Evolutionary conservation across 2,888 invertebrate genomes (phyloP).

Genomic region (Choristoneura rosaceana): DNA sequence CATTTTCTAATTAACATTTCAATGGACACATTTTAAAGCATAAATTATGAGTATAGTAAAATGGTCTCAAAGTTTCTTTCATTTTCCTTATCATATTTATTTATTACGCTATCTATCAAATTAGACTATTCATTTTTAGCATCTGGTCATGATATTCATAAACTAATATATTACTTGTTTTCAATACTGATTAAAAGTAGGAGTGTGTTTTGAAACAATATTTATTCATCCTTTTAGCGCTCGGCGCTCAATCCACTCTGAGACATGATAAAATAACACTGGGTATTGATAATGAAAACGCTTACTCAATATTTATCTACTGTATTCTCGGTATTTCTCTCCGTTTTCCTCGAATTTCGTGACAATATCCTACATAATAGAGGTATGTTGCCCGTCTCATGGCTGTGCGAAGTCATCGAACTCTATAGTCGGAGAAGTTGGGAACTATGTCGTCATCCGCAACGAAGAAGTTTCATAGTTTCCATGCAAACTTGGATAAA

Average conservation of each 20-base stretch:
- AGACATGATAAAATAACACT: slow-evolving; percentile 36
- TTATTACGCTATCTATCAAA: too few relatives aligned
- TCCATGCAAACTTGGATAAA: background rate
- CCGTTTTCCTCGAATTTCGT: slow-evolving; percentile 59
- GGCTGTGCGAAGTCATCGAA: slow-evolving; percentile 57
- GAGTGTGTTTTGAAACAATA: slow-evolving; percentile 13
- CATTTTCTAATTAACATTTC: slow-evolving; percentile 1
- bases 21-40: background rate
- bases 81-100: too few relatives aligned
- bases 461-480: slow-evolving; percentile 3
- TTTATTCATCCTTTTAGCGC: slow-evolving; percentile 14
- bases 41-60: background rate
- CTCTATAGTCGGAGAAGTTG: slow-evolving; percentile 47
- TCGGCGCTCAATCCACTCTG: slow-evolving; percentile 46
- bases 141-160: background rate
- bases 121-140: too few relatives aligned
- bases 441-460: slow-evolving; percentile 34
- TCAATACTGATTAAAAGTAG: background rate
- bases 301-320: slow-evolving; percentile 54
- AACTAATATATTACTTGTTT: background rate
- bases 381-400: slow-evolving; percentile 47
- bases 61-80: background rate
- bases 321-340: slow-evolving; percentile 49
- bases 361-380: slow-evolving; percentile 8
- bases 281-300: slow-evolving; percentile 43